Conservation (phyloP, 2,113 vertebrate species). For the Sakesphorus luctuosus region DNA sequence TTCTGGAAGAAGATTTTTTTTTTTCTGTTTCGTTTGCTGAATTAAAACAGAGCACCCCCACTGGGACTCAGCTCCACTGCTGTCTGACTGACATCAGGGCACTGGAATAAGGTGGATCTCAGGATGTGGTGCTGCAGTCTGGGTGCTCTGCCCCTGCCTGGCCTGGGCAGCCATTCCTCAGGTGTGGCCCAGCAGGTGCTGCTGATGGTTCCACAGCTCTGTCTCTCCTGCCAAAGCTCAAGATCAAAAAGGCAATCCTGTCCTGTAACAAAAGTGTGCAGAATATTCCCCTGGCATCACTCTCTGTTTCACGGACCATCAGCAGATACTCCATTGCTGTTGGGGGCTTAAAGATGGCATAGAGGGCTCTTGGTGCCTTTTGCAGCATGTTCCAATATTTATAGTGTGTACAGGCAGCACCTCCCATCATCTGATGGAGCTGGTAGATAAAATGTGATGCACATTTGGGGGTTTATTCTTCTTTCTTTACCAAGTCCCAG, state of each 20-base stretch:
- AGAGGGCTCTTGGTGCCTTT: neutral
- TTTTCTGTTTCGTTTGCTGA: neutral
- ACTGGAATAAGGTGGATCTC: fast-evolving
- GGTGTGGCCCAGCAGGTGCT: neutral
- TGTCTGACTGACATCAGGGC: neutral
- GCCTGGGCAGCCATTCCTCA: neutral
- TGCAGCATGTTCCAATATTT: neutral
- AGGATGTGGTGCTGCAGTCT: neutral
- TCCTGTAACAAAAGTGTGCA: neutral
- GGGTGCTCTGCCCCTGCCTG: neutral
- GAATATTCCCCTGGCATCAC: neutral
- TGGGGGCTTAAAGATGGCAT: neutral
- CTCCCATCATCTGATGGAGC: neutral
- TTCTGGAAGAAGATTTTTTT: neutral
- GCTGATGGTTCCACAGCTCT: neutral
- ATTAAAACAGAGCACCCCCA: neutral
- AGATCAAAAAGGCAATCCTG: neutral
- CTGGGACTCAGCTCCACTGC: neutral
- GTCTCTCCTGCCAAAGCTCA: neutral
- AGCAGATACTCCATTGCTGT: neutral
- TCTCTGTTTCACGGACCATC: neutral
- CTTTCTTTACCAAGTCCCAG: neutral
- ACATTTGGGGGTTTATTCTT: neutral
- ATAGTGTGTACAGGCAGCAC: neutral
- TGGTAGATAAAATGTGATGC: neutral